Evolutionary conservation across 2,888 invertebrate genomes (phyloP).

Genomic region (Drosophila histrio): DNA sequence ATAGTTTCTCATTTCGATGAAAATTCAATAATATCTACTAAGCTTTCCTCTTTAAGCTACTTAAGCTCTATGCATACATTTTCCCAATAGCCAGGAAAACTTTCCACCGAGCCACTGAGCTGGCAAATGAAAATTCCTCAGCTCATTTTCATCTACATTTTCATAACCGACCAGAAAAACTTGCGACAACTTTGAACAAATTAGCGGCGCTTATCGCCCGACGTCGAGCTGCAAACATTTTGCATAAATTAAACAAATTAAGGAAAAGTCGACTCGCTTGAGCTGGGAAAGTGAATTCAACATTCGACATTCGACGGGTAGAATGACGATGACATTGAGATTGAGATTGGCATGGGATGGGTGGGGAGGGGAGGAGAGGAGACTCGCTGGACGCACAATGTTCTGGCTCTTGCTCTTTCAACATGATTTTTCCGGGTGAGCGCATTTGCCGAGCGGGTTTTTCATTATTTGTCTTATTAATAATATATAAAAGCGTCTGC

Average conservation of each 20-base stretch:
- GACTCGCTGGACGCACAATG: not conserved
- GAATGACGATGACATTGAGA: constrained; percentile 34
- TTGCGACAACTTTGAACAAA: constrained; percentile 75
- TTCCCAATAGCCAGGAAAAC: constrained; percentile 16
- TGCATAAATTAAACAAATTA: constrained; percentile 81
- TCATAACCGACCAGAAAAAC: constrained; percentile 37
- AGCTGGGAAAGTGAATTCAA: constrained; percentile 38
- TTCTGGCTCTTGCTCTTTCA: constrained; percentile 4
- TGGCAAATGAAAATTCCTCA: constrained; percentile 52
- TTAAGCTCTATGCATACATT: constrained; percentile 30
- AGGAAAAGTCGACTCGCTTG: constrained; percentile 6
- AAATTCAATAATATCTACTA: constrained; percentile 42
- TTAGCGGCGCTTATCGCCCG: constrained; percentile 70
- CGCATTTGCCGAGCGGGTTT: constrained; percentile 47
- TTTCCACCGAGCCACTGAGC: constrained; percentile 36
- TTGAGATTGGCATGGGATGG: not conserved
- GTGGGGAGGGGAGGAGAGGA: not conserved
- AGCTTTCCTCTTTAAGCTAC: constrained; percentile 43
- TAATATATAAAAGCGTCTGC: constrained; percentile 49
- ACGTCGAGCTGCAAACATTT: constrained; percentile 62
- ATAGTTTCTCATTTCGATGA: constrained; percentile 10
- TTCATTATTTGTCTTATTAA: constrained; percentile 73
- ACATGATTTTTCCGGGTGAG: constrained; percentile 69
- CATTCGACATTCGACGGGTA: constrained; percentile 32
- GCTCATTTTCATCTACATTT: constrained; percentile 42